Conservation (phyloP, 2,888 invertebrate species). For the Rhorus exstirpatorius region DNA sequence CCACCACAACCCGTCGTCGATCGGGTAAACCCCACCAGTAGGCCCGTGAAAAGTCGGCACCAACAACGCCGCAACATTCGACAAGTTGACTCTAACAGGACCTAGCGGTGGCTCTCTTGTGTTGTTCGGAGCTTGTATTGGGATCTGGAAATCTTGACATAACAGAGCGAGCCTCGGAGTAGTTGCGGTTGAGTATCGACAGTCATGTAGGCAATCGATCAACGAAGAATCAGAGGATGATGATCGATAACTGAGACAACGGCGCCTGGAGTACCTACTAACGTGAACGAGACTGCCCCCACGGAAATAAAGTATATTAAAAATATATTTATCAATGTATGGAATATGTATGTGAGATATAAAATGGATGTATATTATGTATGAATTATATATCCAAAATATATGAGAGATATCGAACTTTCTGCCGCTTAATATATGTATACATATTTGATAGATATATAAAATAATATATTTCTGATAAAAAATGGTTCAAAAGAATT, state of each 20-base stretch:
- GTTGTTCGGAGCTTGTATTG: not conserved
- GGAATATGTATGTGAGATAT: too few relatives aligned
- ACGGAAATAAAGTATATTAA: too few relatives aligned
- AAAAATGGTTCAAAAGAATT: too few relatives aligned
- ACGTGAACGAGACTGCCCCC: too few relatives aligned
- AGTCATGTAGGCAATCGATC: not conserved
- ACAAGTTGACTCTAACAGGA: conserved; percentile 39
- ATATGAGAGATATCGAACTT: too few relatives aligned
- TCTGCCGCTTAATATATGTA: too few relatives aligned
- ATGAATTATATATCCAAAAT: too few relatives aligned
- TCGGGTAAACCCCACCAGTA: conserved; percentile 81
- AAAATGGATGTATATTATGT: too few relatives aligned
- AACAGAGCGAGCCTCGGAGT: not conserved
- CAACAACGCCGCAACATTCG: conserved; percentile 64
- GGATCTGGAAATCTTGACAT: conserved; percentile 12
- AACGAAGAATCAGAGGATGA: not conserved
- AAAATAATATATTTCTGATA: too few relatives aligned
- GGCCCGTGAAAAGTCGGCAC: conserved; percentile 79
- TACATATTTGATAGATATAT: too few relatives aligned
- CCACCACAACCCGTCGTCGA: conserved; percentile 81
- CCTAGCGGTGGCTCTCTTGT: not conserved
- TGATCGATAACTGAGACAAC: not conserved
- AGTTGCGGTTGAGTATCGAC: not conserved
- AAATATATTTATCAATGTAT: too few relatives aligned
- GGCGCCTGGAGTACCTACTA: too few relatives aligned